Evolutionary conservation across 2,113 vertebrate species (phyloP), one percentile per base, ranked within the genome.

Genomic region (Pelodiscus sinensis): DNA sequence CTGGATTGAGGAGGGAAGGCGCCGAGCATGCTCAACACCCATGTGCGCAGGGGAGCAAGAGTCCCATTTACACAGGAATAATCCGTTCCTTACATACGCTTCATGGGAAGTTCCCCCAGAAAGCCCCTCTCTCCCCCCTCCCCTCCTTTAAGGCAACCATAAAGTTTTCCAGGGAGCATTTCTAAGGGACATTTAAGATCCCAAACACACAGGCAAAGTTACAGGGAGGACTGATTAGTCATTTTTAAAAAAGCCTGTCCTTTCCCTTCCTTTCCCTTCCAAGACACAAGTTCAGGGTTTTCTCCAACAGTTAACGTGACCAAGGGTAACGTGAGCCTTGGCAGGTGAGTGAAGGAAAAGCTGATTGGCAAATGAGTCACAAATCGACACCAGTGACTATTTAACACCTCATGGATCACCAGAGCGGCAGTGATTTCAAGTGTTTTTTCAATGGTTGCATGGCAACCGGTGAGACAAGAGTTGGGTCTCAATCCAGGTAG

Each of bases 221-320:
- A 24, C 81, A 6, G n/a, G 25, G 4, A 35, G 52, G 57, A 21
- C 22, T 77, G 44, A 50, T 2, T 54, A 56, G 56, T 82, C 44
- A 51, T 2, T 16, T 2, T 2, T 44, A 79, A 79, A 44, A 0
- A 19, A 81, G 51, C 1, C 0, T 0, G 7, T n/a, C 2, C 0
- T 1, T 77, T 22, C 27, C 54, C 31, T 62, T 68, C 27, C 54
- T 27, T 62, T 68, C 6, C 5, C 52, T 82, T 82, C 27, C 65
- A 22, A 4, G 56, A 3, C 0, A 13, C 19, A 0, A 2, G 38
- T 10, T 18, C 60, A 56, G 31, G 79, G 82, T 73, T 88, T 0
- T n/a, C 2, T 68, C 84, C 85, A 8, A 54, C 55, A 35, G 50
- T 4, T 78, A 31, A 56, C 6, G 1, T 3, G 58, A 60, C 25